Base-by-base conservation (phyloP, 2,888 invertebrate genomes). In the Tetrapedia diversipes region DNA sequence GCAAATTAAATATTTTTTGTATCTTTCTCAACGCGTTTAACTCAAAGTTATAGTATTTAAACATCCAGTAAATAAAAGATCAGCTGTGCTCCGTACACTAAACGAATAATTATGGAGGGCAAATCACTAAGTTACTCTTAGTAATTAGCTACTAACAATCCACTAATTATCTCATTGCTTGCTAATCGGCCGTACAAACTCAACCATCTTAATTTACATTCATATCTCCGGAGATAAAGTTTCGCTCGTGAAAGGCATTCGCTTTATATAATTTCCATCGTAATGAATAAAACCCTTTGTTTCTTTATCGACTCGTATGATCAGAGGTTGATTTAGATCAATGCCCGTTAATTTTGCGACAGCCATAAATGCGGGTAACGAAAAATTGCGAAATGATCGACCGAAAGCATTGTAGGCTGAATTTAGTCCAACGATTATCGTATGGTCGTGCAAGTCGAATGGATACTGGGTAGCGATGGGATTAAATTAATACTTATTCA, bases 361-460 rank as follows among this genome's bases (percentile, higher is more conserved):
- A 39, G 47, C 43, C 41, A 14, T 22, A n/a, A 6, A 6, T 11
- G 14, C 32, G 41, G 43, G 34, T 27, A 51, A 27, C 22, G 51
- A 53, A 56, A 53, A 64, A 69, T 64, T 24, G 32, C 22, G 24
- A 59, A 41, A 19, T 19, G 53, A n/a, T 41, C 16, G 24, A 1
- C 11, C 2, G 24, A 24, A 19, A 24, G 41, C 32, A 65, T 64
- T 63, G 66, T 61, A 54, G 34, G 10, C 39, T 65, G 49, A 61
- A 65, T 37, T 66, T 43, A 69, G 49, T 39, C 49, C 39, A 11
- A 14, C 8, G 72, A 76, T 72, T 76, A 66, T 63, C 71, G 39
- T 72, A 68, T 45, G n/a, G 43, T 39, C 65, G 53, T 74, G 74
- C 65, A 80, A 80, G 70, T 77, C 74, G 59, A 74, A 80, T 66